Percentiles rank a stretch among this genome's conserved stretches.
phyloP scores from a whole-genome alignment of 2,113 vertebrate species.

The Apteryx mantelli region DNA sequence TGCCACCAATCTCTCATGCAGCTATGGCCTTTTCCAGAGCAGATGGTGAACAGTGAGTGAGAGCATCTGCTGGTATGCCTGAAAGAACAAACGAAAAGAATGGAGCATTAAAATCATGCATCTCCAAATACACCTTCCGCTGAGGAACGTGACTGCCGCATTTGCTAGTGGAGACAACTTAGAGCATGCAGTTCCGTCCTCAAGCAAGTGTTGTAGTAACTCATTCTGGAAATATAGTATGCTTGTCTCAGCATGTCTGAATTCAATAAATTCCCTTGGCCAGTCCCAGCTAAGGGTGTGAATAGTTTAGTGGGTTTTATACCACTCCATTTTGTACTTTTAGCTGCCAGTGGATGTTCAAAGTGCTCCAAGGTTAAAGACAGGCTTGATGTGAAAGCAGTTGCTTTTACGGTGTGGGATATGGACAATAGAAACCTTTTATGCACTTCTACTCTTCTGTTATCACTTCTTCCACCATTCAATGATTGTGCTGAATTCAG shows the following conservation, averaged over 20 bases:
- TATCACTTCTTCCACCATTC: not conserved
- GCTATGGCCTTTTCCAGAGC: not conserved
- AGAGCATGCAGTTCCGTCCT: rapidly evolving
- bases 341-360: not conserved
- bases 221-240: not conserved
- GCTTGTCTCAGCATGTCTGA: not conserved
- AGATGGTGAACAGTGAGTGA: not conserved
- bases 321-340: not conserved
- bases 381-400: not conserved
- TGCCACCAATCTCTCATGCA: not conserved
- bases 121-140: not conserved
- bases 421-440: not conserved
- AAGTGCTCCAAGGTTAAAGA: not conserved
- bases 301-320: not conserved
- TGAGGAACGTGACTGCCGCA: not conserved
- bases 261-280: not conserved
- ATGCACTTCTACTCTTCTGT: not conserved
- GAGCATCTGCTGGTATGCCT: not conserved
- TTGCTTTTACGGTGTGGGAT: not conserved
- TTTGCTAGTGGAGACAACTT: not conserved
- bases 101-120: not conserved
- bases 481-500: not conserved
- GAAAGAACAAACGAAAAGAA: not conserved
- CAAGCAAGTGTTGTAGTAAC: not conserved
- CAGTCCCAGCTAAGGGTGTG: not conserved